A percentile compares a stretch with the other conserved stretches of the same genome.
Evolutionary conservation across 1,140 invertebrate species (phyloP).

Genomic region (Telenomus remus): DNA sequence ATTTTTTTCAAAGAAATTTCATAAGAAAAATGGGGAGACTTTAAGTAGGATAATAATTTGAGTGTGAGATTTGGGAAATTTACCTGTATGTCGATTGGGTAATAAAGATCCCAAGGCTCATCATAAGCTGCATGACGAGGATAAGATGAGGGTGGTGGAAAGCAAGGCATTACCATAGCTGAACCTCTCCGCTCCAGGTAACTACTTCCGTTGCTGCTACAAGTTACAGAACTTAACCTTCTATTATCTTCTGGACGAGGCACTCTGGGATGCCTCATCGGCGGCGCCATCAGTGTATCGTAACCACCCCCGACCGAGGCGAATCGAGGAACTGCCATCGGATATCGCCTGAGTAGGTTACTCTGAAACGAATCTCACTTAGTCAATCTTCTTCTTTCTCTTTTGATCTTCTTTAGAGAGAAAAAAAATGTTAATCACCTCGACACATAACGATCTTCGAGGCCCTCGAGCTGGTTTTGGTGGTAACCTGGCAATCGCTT

Average conservation of each 20-base stretch:
- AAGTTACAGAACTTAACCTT: constrained; percentile 85
- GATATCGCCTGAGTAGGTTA: constrained; percentile 69
- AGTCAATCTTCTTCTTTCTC: too few relatives aligned
- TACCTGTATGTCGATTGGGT: constrained; percentile 83
- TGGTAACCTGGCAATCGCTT: constrained; percentile 80
- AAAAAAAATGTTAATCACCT: constrained; percentile 58
- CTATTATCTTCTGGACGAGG: constrained; percentile 77
- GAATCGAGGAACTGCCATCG: constrained; percentile 75
- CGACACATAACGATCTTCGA: constrained; percentile 70
- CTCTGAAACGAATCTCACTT: constrained; percentile 60
- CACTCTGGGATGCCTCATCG: constrained; percentile 72
- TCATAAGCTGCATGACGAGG: constrained; percentile 68
- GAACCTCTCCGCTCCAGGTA: constrained; percentile 86
- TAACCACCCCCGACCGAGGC: constrained; percentile 83
- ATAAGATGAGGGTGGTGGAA: constrained; percentile 75
- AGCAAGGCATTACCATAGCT: constrained; percentile 83
- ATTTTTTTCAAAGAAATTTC: too few relatives aligned
- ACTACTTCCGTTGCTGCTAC: constrained; percentile 87
- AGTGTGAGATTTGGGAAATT: too few relatives aligned
- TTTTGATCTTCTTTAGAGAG: too few relatives aligned
- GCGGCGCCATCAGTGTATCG: constrained; percentile 80
- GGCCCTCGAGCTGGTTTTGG: constrained; percentile 71
- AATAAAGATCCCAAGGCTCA: constrained; percentile 79
- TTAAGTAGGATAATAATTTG: too few relatives aligned
- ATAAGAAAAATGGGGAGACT: too few relatives aligned